Evolutionary conservation across 2,888 invertebrate genomes (phyloP).

Genomic region (Lobophora halterata): DNA sequence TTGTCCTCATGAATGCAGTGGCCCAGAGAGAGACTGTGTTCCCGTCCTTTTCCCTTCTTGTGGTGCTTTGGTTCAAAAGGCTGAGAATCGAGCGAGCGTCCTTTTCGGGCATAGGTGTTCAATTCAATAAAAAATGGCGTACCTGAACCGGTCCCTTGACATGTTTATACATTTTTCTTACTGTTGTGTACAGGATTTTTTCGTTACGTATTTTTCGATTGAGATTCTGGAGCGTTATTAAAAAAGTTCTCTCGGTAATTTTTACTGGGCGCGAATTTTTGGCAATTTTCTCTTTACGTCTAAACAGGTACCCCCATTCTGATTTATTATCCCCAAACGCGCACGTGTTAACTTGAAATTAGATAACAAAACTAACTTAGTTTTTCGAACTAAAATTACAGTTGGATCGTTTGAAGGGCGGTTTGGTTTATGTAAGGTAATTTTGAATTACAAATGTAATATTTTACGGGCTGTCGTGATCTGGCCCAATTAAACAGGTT

Average conservation of each 20-base stretch:
- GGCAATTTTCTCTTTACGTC: slow-evolving; percentile 40
- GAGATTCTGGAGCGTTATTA: slow-evolving; percentile 75
- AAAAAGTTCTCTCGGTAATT: slow-evolving; percentile 73
- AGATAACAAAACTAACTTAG: slow-evolving; percentile 29
- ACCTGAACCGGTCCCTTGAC: slow-evolving; percentile 76
- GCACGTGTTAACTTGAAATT: slow-evolving; percentile 34
- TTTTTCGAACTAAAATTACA: slow-evolving; percentile 31
- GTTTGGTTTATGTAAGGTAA: slow-evolving; percentile 35
- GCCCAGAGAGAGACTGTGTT: slow-evolving; percentile 43
- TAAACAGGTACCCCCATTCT: slow-evolving; percentile 38
- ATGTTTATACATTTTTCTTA: slow-evolving; percentile 79
- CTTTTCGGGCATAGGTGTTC: slow-evolving; percentile 72
- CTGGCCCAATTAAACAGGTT: slow-evolving; percentile 33
- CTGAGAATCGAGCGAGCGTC: slow-evolving; percentile 50
- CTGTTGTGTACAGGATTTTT: slow-evolving; percentile 58
- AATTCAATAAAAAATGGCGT: slow-evolving; percentile 78
- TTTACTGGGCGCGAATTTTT: slow-evolving; percentile 57
- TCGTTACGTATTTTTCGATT: slow-evolving; percentile 74
- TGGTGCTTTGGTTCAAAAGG: slow-evolving; percentile 55
- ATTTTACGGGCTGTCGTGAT: slow-evolving; percentile 33
- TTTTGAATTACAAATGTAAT: slow-evolving; percentile 40
- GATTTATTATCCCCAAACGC: slow-evolving; percentile 46
- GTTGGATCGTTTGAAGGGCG: slow-evolving; percentile 27
- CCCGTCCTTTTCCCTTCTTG: slow-evolving; percentile 48
- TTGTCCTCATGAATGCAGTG: slow-evolving; percentile 74